A percentile compares a stretch with the other conserved stretches of the same genome.
These are phyloP conservation scores for Stenotaenia linearis DNA, from an alignment of 2,888 invertebrate species.

Conservation along the genomic window DNA sequence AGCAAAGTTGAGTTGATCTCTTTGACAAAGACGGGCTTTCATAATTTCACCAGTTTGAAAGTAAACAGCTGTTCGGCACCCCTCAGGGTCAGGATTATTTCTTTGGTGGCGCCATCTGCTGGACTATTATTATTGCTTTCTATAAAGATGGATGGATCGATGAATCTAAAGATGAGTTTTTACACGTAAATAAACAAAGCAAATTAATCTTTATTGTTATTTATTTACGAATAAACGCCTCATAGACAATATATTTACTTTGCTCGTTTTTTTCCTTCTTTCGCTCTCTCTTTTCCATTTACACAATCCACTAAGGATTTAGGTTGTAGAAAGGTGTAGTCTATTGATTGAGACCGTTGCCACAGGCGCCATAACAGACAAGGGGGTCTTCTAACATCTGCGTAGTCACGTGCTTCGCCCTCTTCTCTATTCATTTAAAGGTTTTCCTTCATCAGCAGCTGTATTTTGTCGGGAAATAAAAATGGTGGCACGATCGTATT, in stretches of 20 bases:
- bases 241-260: no score
- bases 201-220: not conserved
- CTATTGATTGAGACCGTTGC: not conserved
- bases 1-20: not conserved
- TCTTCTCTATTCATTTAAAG: not conserved
- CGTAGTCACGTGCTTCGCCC: not conserved
- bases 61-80: constrained; percentile 9
- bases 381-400: not conserved
- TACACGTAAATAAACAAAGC: not conserved
- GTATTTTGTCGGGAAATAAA: not conserved
- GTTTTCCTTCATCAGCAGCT: not conserved
- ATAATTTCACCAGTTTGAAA: constrained; percentile 4
- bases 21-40: constrained; percentile 16
- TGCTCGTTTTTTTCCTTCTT: not conserved
- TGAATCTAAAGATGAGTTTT: not conserved
- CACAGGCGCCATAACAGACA: not conserved
- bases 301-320: not conserved
- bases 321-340: not conserved
- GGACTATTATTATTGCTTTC: not conserved
- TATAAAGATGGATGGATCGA: not conserved
- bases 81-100: constrained; percentile 3
- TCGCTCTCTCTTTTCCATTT: not conserved
- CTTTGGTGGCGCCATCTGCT: not conserved
- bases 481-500: not conserved
- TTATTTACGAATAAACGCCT: not conserved